phyloP scores from a whole-genome alignment of 2,888 invertebrate genomes.

The Dicyrtoma fusca region DNA sequence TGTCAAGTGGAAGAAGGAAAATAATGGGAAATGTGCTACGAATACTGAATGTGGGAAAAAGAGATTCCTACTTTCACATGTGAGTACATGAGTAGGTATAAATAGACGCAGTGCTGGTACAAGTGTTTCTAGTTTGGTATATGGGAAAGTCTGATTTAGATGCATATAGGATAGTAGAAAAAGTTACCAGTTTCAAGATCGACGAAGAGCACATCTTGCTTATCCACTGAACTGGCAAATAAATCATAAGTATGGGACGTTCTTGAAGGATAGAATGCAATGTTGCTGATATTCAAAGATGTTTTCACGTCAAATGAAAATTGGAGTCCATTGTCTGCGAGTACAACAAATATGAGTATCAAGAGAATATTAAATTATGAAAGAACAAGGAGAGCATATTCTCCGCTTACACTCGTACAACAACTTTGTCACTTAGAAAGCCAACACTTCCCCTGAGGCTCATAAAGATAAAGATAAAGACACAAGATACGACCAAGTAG shows the following conservation, averaged over 20 bases:
- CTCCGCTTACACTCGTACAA: too few species aligned
- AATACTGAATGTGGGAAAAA: too few species aligned
- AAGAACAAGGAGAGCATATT: not conserved
- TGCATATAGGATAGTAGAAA: not conserved
- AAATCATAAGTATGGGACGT: constrained; percentile 74
- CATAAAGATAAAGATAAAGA: not conserved
- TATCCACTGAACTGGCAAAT: constrained; percentile 72
- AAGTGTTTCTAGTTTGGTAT: too few species aligned
- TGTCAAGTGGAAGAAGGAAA: not conserved
- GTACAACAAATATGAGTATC: constrained; percentile 52
- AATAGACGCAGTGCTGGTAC: too few species aligned
- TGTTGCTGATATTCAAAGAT: constrained; percentile 71
- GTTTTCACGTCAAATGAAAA: constrained; percentile 76
- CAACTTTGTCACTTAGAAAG: too few species aligned
- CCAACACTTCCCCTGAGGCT: not conserved
- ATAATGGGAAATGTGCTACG: not conserved
- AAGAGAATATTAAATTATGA: constrained; percentile 4
- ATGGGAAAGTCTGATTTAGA: not conserved
- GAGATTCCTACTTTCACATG: too few species aligned
- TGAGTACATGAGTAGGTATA: too few species aligned
- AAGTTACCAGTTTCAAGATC: constrained; percentile 69
- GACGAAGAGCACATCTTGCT: constrained; percentile 72
- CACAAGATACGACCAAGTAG: too few species aligned
- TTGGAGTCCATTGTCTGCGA: constrained; percentile 67
- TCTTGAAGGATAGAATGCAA: constrained; percentile 73